Evolutionary conservation across 2,113 vertebrate species (phyloP), one percentile per base, ranked within the genome.

Genomic region (Entelurus aequoreus): DNA sequence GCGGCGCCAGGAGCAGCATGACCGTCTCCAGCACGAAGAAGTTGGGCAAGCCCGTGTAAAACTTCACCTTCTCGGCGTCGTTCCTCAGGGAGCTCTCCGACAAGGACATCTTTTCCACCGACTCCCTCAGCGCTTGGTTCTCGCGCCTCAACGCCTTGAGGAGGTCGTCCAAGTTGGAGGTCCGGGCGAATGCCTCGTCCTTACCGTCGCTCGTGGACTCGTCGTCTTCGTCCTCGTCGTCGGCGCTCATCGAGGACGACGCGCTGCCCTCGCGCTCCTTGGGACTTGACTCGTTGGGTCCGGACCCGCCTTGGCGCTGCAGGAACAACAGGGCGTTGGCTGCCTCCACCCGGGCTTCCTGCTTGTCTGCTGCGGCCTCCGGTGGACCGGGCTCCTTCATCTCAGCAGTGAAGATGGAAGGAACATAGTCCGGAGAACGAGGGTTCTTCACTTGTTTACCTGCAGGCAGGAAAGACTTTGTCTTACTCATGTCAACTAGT

Each of bases 401-500:
- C 55, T 79, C 82, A n/a, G 80, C 72, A 28, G 81, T 82, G 4
- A 91, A 91, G 56, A 91, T 82, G 10, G 88, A 89, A 3, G 88
- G 89, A 60, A 90, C 85, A 76, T 88, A 91, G 65, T 91, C 89
- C 14, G 88, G 81, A 0, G 89, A 90, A 55, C 85, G 79, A 0
- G 88, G 89, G 64, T 90, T 91, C 83, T 90, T 90, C 63, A 90
- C 87, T 81, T 91, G 89, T 79, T 90, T 90, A 83, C 88, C 88
- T 91, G 74, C 12, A 68, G 37, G 63, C 14, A 15, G 8, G 66
- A 5, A 67, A 49, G 1, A 12, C 6, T 46, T 46, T 46, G 3
- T 12, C 4, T 46, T 12, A 11, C 42, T 28, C 28, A 28, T 0
- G 28, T 28, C 28, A 28, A 11, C 10, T 4, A 46, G 4, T 46